Base-by-base conservation (phyloP, 2,888 invertebrate species). In the Ellobium chinense region DNA sequence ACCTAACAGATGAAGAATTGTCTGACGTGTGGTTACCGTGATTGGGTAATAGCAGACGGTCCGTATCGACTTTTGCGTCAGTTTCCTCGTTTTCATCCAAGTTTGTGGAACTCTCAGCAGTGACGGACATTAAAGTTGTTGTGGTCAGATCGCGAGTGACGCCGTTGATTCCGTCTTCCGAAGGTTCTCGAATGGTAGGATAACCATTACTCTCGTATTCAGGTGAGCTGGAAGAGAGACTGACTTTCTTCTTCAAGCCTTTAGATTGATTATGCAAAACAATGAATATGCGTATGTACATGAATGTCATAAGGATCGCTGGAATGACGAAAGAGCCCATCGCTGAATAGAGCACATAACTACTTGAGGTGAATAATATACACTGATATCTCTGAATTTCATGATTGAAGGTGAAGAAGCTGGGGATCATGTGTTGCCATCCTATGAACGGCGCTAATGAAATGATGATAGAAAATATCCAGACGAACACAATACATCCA, bases 251-350 rank as follows among this genome's bases (percentile, higher is more conserved):
- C 73, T 83, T 82, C 46, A 83, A 72, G n/a, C 65, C 73, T 54
- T 66, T 75, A 14, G 91, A 88, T 39, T 92, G 87, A 78, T 88
- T 87, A 75, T 89, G 87, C 21, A 93, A 85, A 27, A 92, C 92
- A 24, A 86, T 85, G 84, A 92, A 93, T 69, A 93, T 93, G 68
- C 91, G 88, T 5, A 92, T 87, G 83, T 93, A 93, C 37, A 93
- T 85, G 80, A 92, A 90, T 5, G 91, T 84, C 88, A 93, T 92
- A 54, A 93, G 85, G 70, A 90, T 85, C 58, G 91, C 89, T 18
- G 93, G 93, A 34, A 93, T 88, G 76, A 92, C 90, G 84, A 93
- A 93, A 1, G 93, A 93, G 7, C 92, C 92, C 80, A 91, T 88
- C 3, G 92, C 92, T 3, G 92, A 92, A 85, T 93, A 93, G 4